Evolutionary conservation across 2,797 vertebrate genomes (phyloP).

Genomic region (Telmatherina bonti): DNA sequence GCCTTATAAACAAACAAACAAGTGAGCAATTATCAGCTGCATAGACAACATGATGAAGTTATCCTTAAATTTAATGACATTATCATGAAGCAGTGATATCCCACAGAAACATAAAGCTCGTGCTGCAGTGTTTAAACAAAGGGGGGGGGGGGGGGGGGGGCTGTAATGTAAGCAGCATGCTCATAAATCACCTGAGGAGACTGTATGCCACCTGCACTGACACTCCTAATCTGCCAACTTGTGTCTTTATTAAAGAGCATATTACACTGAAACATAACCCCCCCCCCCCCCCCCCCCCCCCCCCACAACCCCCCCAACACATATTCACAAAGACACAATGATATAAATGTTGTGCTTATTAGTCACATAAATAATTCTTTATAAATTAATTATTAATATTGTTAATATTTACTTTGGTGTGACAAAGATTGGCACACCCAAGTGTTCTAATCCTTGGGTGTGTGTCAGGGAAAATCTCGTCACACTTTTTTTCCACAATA

Average conservation of each 20-base stretch:
- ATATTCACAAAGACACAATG: conserved; percentile 51
- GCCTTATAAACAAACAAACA: conserved; percentile 49
- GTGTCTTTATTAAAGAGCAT: conserved; percentile 81
- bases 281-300: background rate
- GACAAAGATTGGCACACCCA: conserved; percentile 13
- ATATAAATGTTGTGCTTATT: conserved; percentile 35
- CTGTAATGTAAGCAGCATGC: conserved; percentile 67
- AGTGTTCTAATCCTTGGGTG: too few relatives aligned
- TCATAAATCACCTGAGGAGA: conserved; percentile 82
- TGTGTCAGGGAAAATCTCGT: too few relatives aligned
- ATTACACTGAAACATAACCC: conserved; percentile 51
- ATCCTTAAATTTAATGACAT: conserved; percentile 54
- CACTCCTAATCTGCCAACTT: conserved; percentile 77
- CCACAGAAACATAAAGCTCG: conserved; percentile 60
- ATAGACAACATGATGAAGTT: conserved; percentile 55
- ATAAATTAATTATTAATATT: too few relatives aligned
- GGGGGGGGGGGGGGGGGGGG: conserved; percentile 61
- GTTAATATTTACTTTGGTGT: conserved; percentile 12
- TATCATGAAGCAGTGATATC: conserved; percentile 63
- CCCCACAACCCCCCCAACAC: background rate
- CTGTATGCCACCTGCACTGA: conserved; percentile 68
- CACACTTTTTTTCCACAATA: too few relatives aligned
- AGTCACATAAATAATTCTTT: conserved; percentile 35
- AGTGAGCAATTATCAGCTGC: conserved; percentile 53
- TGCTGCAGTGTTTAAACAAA: conserved; percentile 50